Evolutionary conservation across 2,797 vertebrate genomes (phyloP).

Genomic region (Channallabes apus): DNA sequence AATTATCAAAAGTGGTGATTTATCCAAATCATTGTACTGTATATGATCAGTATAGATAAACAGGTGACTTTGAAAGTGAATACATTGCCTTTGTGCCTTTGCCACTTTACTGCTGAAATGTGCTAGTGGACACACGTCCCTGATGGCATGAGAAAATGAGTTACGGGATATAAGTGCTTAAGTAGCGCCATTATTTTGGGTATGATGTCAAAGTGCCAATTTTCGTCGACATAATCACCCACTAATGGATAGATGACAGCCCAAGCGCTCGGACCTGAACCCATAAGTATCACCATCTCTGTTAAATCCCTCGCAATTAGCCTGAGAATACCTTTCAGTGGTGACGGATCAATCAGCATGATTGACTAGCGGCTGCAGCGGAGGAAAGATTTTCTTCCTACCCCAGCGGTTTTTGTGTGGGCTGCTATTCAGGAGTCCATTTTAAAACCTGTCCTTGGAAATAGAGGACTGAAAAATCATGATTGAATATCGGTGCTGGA

Average conservation of each 20-base stretch:
- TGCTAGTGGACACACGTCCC: slow-evolving; percentile 30
- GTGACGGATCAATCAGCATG: slow-evolving; percentile 45
- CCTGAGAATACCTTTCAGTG: slow-evolving; percentile 45
- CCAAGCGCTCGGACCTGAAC: slow-evolving; percentile 43
- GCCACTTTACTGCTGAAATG: slow-evolving; percentile 4
- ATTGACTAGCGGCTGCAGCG: slow-evolving; percentile 28
- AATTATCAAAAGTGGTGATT: not conserved
- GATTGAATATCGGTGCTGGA: not conserved
- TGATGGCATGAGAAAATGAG: slow-evolving; percentile 33
- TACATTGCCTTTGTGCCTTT: slow-evolving; percentile 8
- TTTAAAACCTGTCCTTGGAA: slow-evolving; percentile 31
- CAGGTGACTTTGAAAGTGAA: not conserved
- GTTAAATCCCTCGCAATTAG: slow-evolving; percentile 47
- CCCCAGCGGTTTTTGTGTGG: slow-evolving; percentile 3
- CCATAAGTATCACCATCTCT: slow-evolving; percentile 43
- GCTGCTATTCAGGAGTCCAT: not conserved
- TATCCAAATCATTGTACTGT: no score
- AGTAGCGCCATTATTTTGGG: slow-evolving; percentile 51
- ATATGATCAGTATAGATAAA: not conserved
- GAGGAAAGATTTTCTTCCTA: slow-evolving; percentile 15
- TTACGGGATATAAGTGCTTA: slow-evolving; percentile 47
- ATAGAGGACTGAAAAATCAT: not conserved
- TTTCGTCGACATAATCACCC: slow-evolving; percentile 38
- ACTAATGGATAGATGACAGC: slow-evolving; percentile 52
- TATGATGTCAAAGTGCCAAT: slow-evolving; percentile 47